phyloP scores from a whole-genome alignment of 1,140 invertebrate species.

The Sitophilus oryzae region DNA sequence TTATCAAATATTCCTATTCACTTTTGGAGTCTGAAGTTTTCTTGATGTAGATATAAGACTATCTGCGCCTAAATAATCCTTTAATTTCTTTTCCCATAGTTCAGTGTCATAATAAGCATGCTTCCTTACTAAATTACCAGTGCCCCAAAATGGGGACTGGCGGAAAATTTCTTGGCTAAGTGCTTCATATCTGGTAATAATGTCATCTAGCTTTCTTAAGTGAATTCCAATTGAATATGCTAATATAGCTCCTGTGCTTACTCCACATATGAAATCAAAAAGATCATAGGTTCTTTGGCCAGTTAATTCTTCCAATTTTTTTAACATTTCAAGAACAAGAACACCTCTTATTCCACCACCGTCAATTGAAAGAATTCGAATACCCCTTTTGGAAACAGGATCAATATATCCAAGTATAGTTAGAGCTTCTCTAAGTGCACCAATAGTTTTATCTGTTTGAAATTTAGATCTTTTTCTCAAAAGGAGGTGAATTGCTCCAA shows the following conservation, averaged over 20 bases:
- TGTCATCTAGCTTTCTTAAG: constrained; percentile 54
- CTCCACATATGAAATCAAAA: constrained; percentile 90
- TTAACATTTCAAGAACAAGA: constrained; percentile 73
- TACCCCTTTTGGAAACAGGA: constrained; percentile 65
- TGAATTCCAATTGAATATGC: constrained; percentile 57
- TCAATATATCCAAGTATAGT: constrained; percentile 69
- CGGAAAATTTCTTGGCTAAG: constrained; percentile 67
- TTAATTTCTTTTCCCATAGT: constrained; percentile 76
- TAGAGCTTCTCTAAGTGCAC: constrained; percentile 56
- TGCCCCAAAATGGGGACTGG: constrained; percentile 64
- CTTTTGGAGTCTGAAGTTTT: constrained; percentile 57
- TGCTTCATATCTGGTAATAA: constrained; percentile 61
- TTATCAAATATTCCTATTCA: constrained; percentile 32
- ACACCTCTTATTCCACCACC: constrained; percentile 85
- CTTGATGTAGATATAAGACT: constrained; percentile 61
- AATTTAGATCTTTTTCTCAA: constrained; percentile 44
- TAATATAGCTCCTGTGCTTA: constrained; percentile 84
- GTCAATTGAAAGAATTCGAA: constrained; percentile 81
- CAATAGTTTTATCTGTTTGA: constrained; percentile 45
- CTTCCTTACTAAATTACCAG: constrained; percentile 72
- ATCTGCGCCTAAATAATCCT: constrained; percentile 63
- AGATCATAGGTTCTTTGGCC: constrained; percentile 59
- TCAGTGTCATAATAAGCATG: constrained; percentile 87
- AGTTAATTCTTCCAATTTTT: constrained; percentile 68
- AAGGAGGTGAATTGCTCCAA: constrained; percentile 58